Base-by-base conservation (phyloP, 2,797 vertebrate genomes). In the Kryptolebias ocellatus region DNA sequence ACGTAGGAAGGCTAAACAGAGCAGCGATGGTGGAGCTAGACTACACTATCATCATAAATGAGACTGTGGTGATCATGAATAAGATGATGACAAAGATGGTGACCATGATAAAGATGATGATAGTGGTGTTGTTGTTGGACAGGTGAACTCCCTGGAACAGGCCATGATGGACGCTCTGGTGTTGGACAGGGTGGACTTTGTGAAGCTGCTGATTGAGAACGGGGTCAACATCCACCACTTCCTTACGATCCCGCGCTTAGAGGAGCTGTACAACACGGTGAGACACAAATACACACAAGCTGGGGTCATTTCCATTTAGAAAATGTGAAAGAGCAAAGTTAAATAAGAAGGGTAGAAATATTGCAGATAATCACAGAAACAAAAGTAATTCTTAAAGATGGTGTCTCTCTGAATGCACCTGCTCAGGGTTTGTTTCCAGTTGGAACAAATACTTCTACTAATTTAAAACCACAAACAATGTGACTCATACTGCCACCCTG, bases 171-270 rank as follows among this genome's bases (percentile, higher is more conserved):
- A 99, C 0, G 97, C 97, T 0, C 85, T 98, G 53, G 96, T 98
- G 34, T 61, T 99, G 82, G 97, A 99, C 80, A 86, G 97, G 7
- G 96, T 98, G 1, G 97, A 99, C 80, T 99, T 99, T 28, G 97
- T 99, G 67, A 99, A 96, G 60, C 95, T 99, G 28, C 90, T 99
- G 62, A 97, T 99, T 17, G 97, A 99, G 81, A 99, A 98, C 0
- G 97, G 97, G 11, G 97, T 99, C 58, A 98, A 96, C 87, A 98
- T 99, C 92, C 97, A 99, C 46, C 95, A 94, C 73, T 98, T 98
- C 78, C 95, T 99, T 28, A 98, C 97, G 10, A 98, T 99, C 65
- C 96, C 97, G 2, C 93, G 96, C 0, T 93, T 99, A 63, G 97
- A 99, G 86, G 97, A 99, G 52, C 94, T 99, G 7, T 99, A 99